These are phyloP conservation scores for Scaeva pyrastri DNA, from an alignment of 2,888 invertebrate species.

Conservation along the genomic window DNA sequence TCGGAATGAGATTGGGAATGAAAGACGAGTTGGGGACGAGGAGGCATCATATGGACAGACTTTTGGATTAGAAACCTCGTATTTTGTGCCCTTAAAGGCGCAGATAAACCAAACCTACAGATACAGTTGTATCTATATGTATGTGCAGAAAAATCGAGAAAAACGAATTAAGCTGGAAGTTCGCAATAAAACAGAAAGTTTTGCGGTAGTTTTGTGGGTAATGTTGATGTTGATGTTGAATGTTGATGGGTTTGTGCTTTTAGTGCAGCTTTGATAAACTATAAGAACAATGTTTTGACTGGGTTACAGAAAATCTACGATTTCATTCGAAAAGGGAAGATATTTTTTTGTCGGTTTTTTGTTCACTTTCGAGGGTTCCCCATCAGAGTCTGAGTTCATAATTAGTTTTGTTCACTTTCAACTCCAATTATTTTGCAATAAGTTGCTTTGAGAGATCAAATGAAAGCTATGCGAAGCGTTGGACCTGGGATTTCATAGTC, in stretches of 20 bases:
- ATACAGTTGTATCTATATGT: not conserved
- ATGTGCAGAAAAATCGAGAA: not conserved
- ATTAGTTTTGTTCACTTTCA: not conserved
- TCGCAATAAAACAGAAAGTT: conserved; percentile 30
- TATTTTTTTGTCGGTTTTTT: not conserved
- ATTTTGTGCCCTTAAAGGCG: conserved; percentile 34
- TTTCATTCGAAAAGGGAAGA: not conserved
- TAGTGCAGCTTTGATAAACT: not conserved
- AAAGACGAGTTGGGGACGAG: not conserved
- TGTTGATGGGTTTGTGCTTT: not conserved
- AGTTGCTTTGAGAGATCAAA: too few relatives aligned
- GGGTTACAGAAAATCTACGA: not conserved
- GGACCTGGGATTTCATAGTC: too few relatives aligned
- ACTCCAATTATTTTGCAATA: too few relatives aligned
- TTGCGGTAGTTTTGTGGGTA: conserved; percentile 2
- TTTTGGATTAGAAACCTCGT: conserved; percentile 50
- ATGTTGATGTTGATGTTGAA: not conserved
- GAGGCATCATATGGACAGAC: conserved; percentile 24
- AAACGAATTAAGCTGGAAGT: conserved; percentile 25
- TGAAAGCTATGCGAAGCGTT: too few relatives aligned
- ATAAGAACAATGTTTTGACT: not conserved
- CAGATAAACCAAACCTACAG: not conserved
- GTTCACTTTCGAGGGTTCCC: not conserved
- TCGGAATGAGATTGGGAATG: not conserved
- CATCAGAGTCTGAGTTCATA: too few relatives aligned